Conservation (phyloP, 2,888 invertebrate genomes). For the Pristionchus fissidentatus region DNA sequence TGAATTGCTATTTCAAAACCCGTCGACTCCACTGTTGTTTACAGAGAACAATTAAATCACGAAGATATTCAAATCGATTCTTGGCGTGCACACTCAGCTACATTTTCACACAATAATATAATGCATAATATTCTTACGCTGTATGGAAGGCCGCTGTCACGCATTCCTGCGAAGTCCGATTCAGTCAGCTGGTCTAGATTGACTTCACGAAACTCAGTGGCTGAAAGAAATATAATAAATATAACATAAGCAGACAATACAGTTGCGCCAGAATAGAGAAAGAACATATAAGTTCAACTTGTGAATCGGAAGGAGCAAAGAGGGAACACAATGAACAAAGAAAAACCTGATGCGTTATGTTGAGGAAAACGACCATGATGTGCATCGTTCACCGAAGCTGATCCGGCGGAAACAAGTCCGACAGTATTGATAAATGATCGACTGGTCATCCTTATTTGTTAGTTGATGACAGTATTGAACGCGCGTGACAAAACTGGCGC, state of each 20-base stretch:
- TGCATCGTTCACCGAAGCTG: not conserved
- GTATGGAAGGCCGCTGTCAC: conserved; percentile 35
- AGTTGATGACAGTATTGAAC: not conserved
- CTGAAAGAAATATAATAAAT: not conserved
- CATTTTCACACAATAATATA: too few species aligned
- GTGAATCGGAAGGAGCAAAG: not conserved
- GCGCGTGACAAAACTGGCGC: not conserved
- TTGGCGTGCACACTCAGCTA: too few species aligned
- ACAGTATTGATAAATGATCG: not conserved
- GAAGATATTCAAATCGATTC: too few species aligned
- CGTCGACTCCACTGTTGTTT: too few species aligned
- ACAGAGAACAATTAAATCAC: not conserved
- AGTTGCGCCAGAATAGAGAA: not conserved
- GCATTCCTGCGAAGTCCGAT: conserved; percentile 17
- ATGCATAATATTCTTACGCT: not conserved
- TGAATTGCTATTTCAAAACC: too few species aligned
- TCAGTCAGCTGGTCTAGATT: conserved; percentile 24
- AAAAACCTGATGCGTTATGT: not conserved
- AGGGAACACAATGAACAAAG: not conserved
- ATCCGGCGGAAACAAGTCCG: not conserved
- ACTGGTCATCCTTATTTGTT: not conserved
- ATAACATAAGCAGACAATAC: too few species aligned
- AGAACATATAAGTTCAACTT: not conserved
- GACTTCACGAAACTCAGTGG: not conserved
- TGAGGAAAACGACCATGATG: not conserved